Evolutionary conservation across 2,888 invertebrate species (phyloP), one percentile per base, ranked within the genome.

Genomic region (Epirrhoe alternata): DNA sequence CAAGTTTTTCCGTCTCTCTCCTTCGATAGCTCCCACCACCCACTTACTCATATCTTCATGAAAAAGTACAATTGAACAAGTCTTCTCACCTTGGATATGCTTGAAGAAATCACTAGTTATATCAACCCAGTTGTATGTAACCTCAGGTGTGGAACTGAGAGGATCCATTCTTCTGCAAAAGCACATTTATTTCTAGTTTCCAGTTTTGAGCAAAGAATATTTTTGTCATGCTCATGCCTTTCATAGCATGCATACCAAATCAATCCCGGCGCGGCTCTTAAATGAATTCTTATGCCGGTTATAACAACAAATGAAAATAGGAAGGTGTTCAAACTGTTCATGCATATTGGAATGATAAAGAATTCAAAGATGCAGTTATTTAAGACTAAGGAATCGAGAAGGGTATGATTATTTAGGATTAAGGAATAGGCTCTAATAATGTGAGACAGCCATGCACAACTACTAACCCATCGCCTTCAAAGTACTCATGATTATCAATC

Each of bases 41-140:
- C n/a, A n/a, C n/a, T n/a, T n/a, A n/a, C n/a, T n/a, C n/a, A n/a
- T n/a, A n/a, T n/a, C n/a, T n/a, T n/a, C n/a, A n/a, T n/a, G n/a
- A n/a, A n/a, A n/a, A n/a, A n/a, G n/a, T n/a, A n/a, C n/a, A n/a
- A n/a, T 24, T 24, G 24, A 24, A 3, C 24, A 24, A 3, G 1
- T 24, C 3, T 73, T 83, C 38, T 42, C 12, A 93, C 94, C 94
- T 91, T 93, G 83, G 56, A 93, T 93, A 65, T 89, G 77, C 61
- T 84, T 87, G 74, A 93, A 93, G 77, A 94, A 94, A 65, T 93
- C 92, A 30, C 84, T 75, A 24, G 96, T 96, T 57, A 96, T 94
- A 74, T 96, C 95, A 55, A 95, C 94, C 96, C 96, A 96, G 78
- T 95, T 95, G 76, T 94, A 95, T 50, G 87, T 92, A 53, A 94